Evolutionary conservation across 2,113 vertebrate species (phyloP).

Genomic region (Albula goreensis): DNA sequence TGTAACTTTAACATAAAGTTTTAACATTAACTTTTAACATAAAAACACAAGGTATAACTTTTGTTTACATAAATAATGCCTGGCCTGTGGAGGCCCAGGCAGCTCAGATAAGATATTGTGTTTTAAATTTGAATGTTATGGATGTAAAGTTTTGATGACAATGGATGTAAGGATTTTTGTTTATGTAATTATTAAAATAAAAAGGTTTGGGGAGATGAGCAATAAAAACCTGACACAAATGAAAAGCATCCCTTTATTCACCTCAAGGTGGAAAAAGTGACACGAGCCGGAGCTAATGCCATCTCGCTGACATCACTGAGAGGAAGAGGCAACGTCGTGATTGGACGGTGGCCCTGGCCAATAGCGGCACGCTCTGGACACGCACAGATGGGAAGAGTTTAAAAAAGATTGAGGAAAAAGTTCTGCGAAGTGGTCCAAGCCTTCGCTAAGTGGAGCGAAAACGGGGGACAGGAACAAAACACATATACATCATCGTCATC

Average conservation of each 20-base stretch:
- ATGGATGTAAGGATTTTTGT: too few relatives aligned
- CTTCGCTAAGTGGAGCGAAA: constrained; percentile 37
- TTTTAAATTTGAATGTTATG: neutral
- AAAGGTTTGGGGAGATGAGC: neutral
- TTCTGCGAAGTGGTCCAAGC: constrained; percentile 71
- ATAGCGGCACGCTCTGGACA: constrained; percentile 58
- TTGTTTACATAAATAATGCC: neutral
- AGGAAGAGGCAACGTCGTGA: constrained; percentile 52
- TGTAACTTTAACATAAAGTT: neutral
- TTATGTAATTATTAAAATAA: neutral
- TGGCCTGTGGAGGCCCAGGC: neutral
- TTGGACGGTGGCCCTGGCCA: constrained; percentile 70
- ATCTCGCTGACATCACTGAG: constrained; percentile 80
- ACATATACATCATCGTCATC: constrained; percentile 1
- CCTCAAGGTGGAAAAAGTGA: constrained; percentile 86
- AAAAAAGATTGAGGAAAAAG: constrained; percentile 72
- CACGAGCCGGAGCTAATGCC: constrained; percentile 76
- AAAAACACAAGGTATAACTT: neutral
- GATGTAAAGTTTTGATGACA: neutral
- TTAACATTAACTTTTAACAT: neutral
- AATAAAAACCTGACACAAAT: constrained; percentile 22
- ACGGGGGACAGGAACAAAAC: constrained; percentile 8
- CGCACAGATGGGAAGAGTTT: constrained; percentile 73
- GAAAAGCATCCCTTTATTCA: constrained; percentile 44
- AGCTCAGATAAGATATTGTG: neutral